Conservation (phyloP, 2,113 vertebrate genomes). For the Haemorhous mexicanus region DNA sequence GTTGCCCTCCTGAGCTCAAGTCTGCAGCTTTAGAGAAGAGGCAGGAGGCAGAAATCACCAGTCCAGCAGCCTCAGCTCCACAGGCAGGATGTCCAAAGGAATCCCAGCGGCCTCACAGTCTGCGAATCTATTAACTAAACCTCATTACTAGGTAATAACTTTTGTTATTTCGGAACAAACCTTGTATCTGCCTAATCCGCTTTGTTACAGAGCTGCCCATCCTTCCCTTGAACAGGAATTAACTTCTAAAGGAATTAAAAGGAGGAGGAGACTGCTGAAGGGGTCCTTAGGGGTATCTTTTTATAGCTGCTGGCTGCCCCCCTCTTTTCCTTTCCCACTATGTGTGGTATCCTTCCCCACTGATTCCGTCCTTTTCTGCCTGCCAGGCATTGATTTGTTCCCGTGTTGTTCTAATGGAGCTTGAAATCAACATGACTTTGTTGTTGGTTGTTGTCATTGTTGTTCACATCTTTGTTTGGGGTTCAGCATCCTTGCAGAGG, state of each 20-base stretch:
- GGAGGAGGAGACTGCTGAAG: conserved; percentile 35
- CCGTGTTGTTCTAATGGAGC: conserved; percentile 61
- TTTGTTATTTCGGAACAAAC: conserved; percentile 57
- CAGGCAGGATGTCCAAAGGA: background rate
- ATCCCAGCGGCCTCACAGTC: background rate
- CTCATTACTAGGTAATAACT: conserved; percentile 60
- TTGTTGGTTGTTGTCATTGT: conserved; percentile 35
- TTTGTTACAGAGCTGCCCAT: conserved; percentile 53
- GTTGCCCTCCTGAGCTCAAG: rapidly evolving
- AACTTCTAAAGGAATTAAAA: conserved; percentile 55
- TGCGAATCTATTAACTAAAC: conserved; percentile 26
- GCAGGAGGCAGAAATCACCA: background rate
- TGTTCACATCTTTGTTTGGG: conserved; percentile 56
- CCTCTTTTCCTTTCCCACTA: background rate
- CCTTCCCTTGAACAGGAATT: conserved; percentile 52
- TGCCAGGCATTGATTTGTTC: conserved; percentile 69
- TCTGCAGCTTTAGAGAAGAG: background rate
- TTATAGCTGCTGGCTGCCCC: conserved; percentile 28
- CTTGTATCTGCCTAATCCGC: conserved; percentile 53
- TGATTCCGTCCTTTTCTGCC: conserved; percentile 52
- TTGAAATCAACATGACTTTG: conserved; percentile 67
- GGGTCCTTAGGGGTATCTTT: conserved; percentile 59
- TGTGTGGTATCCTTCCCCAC: conserved; percentile 42
- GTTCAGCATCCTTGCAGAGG: conserved; percentile 16
- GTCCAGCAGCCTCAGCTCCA: background rate